Conservation (phyloP, 2,888 invertebrate species). For the Argyra leucocephala region DNA sequence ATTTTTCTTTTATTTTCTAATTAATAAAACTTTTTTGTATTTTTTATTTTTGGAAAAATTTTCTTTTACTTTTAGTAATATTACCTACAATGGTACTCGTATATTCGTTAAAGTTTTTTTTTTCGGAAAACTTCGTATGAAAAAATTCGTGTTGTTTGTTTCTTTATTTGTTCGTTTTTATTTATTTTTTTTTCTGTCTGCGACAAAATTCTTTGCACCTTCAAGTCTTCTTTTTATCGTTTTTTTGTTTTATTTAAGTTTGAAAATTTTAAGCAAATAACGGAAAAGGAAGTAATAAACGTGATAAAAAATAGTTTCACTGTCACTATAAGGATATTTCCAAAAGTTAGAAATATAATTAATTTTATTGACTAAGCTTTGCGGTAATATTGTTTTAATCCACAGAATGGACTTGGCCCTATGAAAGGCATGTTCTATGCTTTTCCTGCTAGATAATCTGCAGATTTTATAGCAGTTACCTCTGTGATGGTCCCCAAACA, state of each 20-base stretch:
- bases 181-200: not conserved
- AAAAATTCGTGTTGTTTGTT: no score
- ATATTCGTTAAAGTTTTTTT: not conserved
- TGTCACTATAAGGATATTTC: no score
- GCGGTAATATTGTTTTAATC: no score
- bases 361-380: no score
- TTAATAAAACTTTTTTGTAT: not conserved
- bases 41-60: not conserved
- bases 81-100: not conserved
- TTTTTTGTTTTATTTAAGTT: not conserved
- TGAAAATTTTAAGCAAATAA: not conserved
- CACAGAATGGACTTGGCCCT: no score
- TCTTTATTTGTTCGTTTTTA: not conserved
- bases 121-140: not conserved
- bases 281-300: constrained; percentile 2
- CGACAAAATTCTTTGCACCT: not conserved
- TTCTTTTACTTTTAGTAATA: not conserved
- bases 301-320: not conserved
- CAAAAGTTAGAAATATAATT: no score
- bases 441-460: no score
- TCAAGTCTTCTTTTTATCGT: no score
- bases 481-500: no score
- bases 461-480: no score
- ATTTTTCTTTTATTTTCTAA: not conserved
- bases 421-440: no score